A percentile compares a stretch with the other conserved stretches of the same genome.
These are phyloP conservation scores for Callospermophilus lateralis DNA, from an alignment of 2,113 vertebrate species.

Conservation along the genomic window DNA sequence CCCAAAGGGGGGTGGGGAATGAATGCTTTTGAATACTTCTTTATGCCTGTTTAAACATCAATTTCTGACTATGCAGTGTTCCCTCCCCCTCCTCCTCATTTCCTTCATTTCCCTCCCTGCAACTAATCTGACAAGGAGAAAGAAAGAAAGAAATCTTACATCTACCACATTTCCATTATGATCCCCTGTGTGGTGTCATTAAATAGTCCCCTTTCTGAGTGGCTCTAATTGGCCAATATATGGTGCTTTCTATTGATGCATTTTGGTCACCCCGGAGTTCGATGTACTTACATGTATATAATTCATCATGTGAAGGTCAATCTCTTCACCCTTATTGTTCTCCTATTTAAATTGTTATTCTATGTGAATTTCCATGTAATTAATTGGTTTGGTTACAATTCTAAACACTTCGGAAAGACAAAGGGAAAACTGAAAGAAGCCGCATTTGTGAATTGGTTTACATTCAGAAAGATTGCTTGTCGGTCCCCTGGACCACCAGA, in stretches of 20 bases:
- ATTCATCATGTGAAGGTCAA: conserved; percentile 85
- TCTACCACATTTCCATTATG: conserved; percentile 66
- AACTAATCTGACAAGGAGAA: conserved; percentile 43
- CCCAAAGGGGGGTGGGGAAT: not conserved
- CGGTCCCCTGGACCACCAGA: conserved; percentile 88
- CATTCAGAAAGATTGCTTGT: conserved; percentile 77
- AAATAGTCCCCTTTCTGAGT: conserved; percentile 80
- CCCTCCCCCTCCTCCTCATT: conserved; percentile 60
- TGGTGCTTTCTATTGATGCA: conserved; percentile 72
- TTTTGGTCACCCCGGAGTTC: conserved; percentile 63
- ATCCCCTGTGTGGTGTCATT: conserved; percentile 80
- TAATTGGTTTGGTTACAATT: conserved; percentile 80
- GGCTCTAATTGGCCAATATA: conserved; percentile 85
- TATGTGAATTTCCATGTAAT: conserved; percentile 72
- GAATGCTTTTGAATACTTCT: conserved; percentile 41
- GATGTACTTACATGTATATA: conserved; percentile 48
- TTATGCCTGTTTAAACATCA: conserved; percentile 49
- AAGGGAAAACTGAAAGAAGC: conserved; percentile 76
- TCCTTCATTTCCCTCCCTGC: conserved; percentile 29
- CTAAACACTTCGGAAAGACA: conserved; percentile 83
- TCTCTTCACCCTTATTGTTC: conserved; percentile 82
- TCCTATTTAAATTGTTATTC: conserved; percentile 85
- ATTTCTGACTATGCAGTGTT: not conserved
- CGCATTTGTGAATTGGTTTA: conserved; percentile 70
- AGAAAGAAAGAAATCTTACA: conserved; percentile 69